phyloP scores from a whole-genome alignment of 1,140 invertebrate genomes.

The Hetaerina americana region DNA sequence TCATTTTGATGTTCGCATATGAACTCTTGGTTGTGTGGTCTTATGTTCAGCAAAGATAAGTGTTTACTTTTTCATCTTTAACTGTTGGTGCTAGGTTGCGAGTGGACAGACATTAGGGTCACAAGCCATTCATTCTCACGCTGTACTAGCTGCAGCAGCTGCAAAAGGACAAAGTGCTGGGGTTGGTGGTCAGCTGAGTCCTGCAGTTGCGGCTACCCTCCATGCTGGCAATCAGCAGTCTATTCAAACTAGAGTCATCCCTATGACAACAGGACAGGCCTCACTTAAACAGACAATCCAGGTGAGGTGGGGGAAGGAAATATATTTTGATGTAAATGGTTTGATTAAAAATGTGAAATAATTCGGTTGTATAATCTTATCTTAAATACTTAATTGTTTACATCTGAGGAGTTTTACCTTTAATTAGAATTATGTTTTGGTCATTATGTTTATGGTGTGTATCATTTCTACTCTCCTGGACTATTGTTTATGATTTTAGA shows the following conservation, averaged over 20 bases:
- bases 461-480: no score
- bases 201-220: slow-evolving; percentile 7
- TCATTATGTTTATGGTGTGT: no score
- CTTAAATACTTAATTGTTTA: no score
- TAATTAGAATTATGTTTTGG: no score
- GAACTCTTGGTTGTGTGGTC: no score
- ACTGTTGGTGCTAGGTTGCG: slow-evolving; percentile 14
- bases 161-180: slow-evolving; percentile 5
- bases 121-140: slow-evolving; percentile 16
- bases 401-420: no score
- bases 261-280: slow-evolving; percentile 28
- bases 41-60: no score
- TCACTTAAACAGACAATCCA: slow-evolving; percentile 40
- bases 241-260: slow-evolving; percentile 34
- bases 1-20: no score
- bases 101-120: slow-evolving; percentile 13
- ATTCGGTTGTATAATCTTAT: no score
- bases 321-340: no score
- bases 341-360: no score
- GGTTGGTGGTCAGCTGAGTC: not conserved
- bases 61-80: slow-evolving; percentile 6
- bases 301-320: slow-evolving; percentile 24
- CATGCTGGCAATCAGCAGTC: slow-evolving; percentile 12
- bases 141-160: slow-evolving; percentile 24
- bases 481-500: no score